Conservation (phyloP, 2,797 vertebrate species). For the Aythya fuligula region DNA sequence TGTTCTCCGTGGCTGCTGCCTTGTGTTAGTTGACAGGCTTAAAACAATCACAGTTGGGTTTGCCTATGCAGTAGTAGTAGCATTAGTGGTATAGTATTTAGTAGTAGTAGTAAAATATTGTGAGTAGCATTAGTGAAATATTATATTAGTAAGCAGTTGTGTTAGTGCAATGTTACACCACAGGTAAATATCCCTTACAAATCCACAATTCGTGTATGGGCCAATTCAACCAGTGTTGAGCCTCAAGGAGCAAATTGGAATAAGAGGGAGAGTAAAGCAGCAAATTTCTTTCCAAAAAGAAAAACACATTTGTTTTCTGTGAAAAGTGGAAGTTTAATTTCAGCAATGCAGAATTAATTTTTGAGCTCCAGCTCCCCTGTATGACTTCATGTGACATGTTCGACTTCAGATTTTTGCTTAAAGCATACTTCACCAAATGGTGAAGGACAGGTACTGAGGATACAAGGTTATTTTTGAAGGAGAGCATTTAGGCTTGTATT, state of each 20-base stretch:
- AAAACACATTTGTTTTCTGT: background rate
- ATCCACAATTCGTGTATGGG: background rate
- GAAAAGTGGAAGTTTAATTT: background rate
- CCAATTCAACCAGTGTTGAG: background rate
- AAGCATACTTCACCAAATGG: background rate
- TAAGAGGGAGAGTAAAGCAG: background rate
- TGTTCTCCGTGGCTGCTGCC: background rate
- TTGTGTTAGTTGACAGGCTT: background rate
- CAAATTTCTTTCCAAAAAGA: background rate
- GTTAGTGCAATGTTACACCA: background rate
- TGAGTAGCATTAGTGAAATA: no score
- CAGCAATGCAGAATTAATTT: background rate
- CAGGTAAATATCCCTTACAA: background rate
- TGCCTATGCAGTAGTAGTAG: background rate
- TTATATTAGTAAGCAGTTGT: no score
- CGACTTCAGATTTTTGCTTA: background rate
- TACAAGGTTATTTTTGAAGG: background rate
- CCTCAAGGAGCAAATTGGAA: background rate
- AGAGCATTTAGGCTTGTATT: background rate
- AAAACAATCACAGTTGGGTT: background rate
- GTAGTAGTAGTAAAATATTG: no score
- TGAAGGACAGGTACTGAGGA: background rate
- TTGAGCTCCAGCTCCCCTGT: background rate
- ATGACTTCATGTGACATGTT: background rate
- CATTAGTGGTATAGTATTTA: no score